phyloP scores from a whole-genome alignment of 2,888 invertebrate species.

The Magallana nippona region DNA sequence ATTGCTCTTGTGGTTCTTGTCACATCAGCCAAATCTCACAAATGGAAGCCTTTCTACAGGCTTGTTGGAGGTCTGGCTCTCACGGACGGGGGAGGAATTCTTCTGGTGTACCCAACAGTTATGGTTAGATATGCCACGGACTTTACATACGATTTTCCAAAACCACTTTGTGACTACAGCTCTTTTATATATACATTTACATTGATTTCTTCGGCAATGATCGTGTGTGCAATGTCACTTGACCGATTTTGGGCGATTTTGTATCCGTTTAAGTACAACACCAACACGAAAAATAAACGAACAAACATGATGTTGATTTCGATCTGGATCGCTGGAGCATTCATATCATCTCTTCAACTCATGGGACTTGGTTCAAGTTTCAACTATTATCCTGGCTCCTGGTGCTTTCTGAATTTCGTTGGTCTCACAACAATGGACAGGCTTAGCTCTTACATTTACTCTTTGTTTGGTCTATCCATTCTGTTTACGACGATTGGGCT shows the following conservation, averaged over 20 bases:
- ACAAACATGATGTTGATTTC: constrained; percentile 26
- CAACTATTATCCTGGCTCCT: constrained; percentile 46
- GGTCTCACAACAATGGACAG: constrained; percentile 24
- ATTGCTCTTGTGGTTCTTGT: constrained; percentile 45
- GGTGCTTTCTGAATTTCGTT: constrained; percentile 49
- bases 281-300: constrained; percentile 22
- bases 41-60: constrained; percentile 50
- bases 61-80: constrained; percentile 40
- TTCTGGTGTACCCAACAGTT: constrained; percentile 39
- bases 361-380: constrained; percentile 45
- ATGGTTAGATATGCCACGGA: constrained; percentile 42
- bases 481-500: constrained; percentile 19
- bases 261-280: constrained; percentile 43
- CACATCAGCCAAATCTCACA: constrained; percentile 42
- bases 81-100: constrained; percentile 42
- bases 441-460: constrained; percentile 41
- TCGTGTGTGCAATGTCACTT: constrained; percentile 45
- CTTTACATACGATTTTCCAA: constrained; percentile 33
- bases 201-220: constrained; percentile 38
- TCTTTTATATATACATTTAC: constrained; percentile 47
- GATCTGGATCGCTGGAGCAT: constrained; percentile 38
- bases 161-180: constrained; percentile 44
- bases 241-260: constrained; percentile 47
- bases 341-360: constrained; percentile 42
- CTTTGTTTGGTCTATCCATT: constrained; percentile 38